These are phyloP conservation scores for Leptestheria dahalacensis DNA, from an alignment of 1,140 invertebrate genomes.

Conservation along the genomic window DNA sequence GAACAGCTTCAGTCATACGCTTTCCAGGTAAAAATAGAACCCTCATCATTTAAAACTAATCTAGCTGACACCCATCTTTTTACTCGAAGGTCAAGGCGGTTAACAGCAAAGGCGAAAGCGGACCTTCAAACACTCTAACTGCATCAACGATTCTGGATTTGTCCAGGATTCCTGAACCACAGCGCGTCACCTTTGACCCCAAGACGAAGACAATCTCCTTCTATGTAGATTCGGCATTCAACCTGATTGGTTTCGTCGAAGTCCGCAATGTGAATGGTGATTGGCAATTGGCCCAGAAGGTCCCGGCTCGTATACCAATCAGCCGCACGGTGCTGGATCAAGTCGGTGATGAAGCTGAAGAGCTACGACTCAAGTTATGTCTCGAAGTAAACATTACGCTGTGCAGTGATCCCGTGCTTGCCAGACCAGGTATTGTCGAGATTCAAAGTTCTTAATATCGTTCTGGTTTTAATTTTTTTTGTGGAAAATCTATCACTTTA, in stretches of 20 bases:
- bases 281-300: background rate
- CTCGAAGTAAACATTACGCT: constrained; percentile 11
- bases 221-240: constrained; percentile 36
- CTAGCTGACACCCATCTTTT: too few relatives aligned
- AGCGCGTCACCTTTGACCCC: constrained; percentile 60
- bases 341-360: constrained; percentile 3
- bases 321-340: constrained; percentile 5
- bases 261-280: background rate
- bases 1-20: constrained; percentile 8
- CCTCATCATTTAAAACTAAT: too few relatives aligned
- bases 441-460: background rate
- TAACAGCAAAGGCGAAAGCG: constrained; percentile 2
- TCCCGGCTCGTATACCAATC: background rate
- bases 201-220: constrained; percentile 53
- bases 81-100: too few relatives aligned
- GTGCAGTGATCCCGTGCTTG: constrained; percentile 7
- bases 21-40: constrained; percentile 1
- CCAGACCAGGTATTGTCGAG: background rate
- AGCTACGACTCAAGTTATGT: constrained; percentile 2
- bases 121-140: constrained; percentile 46
- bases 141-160: constrained; percentile 64
- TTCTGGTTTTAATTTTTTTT: background rate
- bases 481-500: background rate
- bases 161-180: constrained; percentile 50
- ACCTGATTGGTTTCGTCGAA: constrained; percentile 6